Evolutionary conservation across 1,140 invertebrate species (phyloP).

Genomic region (Hyles vespertilio): DNA sequence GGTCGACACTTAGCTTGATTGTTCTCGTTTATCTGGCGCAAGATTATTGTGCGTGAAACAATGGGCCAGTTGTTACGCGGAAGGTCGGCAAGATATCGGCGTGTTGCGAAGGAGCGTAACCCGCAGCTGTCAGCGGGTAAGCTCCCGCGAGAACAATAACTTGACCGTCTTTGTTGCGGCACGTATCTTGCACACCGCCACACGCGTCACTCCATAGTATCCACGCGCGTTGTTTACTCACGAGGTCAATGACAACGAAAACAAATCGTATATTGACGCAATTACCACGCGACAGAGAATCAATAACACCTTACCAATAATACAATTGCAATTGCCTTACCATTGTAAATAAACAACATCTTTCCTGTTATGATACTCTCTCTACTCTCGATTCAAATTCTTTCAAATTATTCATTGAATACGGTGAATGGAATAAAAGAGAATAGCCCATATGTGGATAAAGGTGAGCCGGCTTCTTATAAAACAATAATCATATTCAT

Average conservation of each 20-base stretch:
- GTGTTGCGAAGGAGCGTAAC: constrained; percentile 19
- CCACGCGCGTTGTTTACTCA: constrained; percentile 30
- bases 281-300: constrained; percentile 13
- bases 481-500: neutral
- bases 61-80: constrained; percentile 31
- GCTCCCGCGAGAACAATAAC: constrained; percentile 52
- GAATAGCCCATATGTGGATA: neutral
- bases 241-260: constrained; percentile 36
- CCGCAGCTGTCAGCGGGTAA: too few relatives aligned
- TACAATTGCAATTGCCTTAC: neutral
- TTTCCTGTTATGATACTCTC: neutral
- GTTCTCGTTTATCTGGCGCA: constrained; percentile 25
- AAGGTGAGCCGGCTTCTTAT: neutral
- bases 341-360: neutral
- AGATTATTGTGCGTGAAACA: constrained; percentile 39
- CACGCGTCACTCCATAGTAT: constrained; percentile 36
- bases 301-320: constrained; percentile 14
- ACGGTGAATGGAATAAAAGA: neutral
- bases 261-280: constrained; percentile 32
- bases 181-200: constrained; percentile 46
- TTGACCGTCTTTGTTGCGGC: constrained; percentile 40
- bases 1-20: constrained; percentile 1
- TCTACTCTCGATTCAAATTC: constrained; percentile 2
- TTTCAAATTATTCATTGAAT: constrained; percentile 6
- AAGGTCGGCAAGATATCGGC: constrained; percentile 27